Conservation (phyloP, 2,888 invertebrate genomes). For the Tetragonula carbonaria region DNA sequence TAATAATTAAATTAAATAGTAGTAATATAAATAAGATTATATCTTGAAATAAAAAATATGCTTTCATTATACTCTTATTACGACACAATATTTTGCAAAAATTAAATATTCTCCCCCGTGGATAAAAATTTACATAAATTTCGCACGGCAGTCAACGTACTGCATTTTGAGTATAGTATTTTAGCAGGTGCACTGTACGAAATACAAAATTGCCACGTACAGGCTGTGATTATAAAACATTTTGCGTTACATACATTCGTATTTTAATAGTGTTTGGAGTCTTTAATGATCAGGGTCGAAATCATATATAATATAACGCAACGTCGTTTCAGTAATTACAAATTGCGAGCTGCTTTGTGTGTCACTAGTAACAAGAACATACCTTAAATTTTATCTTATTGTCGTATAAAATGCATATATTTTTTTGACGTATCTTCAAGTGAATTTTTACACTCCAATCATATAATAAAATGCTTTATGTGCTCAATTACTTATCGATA, state of each 20-base stretch:
- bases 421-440: conserved; percentile 34
- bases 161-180: background rate
- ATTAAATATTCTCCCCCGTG: no score
- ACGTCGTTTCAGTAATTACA: conserved; percentile 17
- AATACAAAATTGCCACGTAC: conserved; percentile 30
- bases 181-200: background rate
- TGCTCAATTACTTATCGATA: conserved; percentile 57
- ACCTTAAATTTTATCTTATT: conserved; percentile 62
- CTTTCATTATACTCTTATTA: no score
- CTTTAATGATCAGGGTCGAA: conserved; percentile 10
- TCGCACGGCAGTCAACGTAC: no score
- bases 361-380: conserved; percentile 49
- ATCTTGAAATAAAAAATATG: no score
- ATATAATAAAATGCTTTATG: conserved; percentile 47
- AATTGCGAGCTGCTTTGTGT: conserved; percentile 27
- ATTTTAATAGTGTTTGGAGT: background rate
- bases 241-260: conserved; percentile 2
- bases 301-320: conserved; percentile 1
- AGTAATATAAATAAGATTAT: no score
- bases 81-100: no score
- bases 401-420: conserved; percentile 61
- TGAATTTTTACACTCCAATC: conserved; percentile 45
- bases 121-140: no score
- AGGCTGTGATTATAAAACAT: background rate
- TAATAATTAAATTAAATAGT: no score